Base-by-base conservation (phyloP, 2,113 vertebrate genomes). In the Erythrolamprus reginae region DNA sequence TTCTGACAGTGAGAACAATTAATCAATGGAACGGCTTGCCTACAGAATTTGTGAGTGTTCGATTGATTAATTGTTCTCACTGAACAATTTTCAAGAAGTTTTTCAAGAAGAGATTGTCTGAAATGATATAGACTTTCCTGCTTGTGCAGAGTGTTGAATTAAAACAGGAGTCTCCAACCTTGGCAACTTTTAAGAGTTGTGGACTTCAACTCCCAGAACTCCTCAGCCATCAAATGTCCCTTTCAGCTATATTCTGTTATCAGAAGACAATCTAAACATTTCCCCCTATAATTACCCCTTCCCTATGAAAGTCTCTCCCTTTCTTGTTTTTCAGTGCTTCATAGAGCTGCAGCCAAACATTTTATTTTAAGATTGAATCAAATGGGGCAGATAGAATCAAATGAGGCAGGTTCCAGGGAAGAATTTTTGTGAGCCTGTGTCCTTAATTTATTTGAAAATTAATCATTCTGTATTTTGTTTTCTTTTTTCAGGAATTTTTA, bases 401-500 rank as follows among this genome's bases (percentile, higher is more conserved):
- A 9, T 0, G 17, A 33, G 65, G 33, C 65, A 38, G 33, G 17
- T 77, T 33, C 33, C 33, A 77, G 33, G 2, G 33, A 42, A 38
- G 70, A 77, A 42, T 77, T 77, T 42, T 3, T 42, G 17, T 42
- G 33, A 42, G 33, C 7, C 33, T 33, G 23, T 77, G 13, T 33
- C 21, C 15, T 77, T 87, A 51, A 52, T 5, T 5, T 17, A 15
- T 42, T 50, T 10, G 82, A 45, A 86, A 47, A 3, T 10, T 86
- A 47, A 45, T 1, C 1, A 24, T 88, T 90, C n/a, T 38, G 2
- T n/a, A 3, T 92, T 93, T 89, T 50, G 90, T 87, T 47, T 47
- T 50, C 9, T 90, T 93, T 50, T 96, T 94, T 50, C 94, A 98
- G 98, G 97, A 98, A 96, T 93, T 96, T 97, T 91, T 98, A 94